Base-by-base conservation (phyloP, 2,888 invertebrate genomes). In the Atethmia centrago region DNA sequence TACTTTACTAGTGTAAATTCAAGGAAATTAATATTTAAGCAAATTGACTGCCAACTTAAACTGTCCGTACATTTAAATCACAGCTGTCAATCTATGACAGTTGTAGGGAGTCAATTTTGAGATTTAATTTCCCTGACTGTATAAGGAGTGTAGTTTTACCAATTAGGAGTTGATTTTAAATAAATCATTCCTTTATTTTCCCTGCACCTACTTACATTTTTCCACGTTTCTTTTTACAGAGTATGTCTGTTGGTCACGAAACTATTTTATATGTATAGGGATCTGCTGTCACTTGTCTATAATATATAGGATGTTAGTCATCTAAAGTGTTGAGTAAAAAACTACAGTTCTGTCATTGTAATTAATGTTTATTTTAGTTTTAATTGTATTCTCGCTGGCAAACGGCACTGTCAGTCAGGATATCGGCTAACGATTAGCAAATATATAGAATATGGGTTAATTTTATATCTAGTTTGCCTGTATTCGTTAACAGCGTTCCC, bases 281-380 rank as follows among this genome's bases (percentile, higher is more conserved):
- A 51, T 51, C n/a, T 51, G 51, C 28, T 45, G 51, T 45, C 31
- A 21, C 12, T 75, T 56, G 25, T 42, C 61, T 40, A n/a, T 59
- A 28, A 62, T 45, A 45, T 0, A 66, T 51, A 76, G 12, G 49
- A 66, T 62, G 62, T 74, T 47, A 75, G 51, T 25, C 36, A 65
- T 80, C 61, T 74, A 45, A 51, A 28, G 45, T 51, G 59, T 28
- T 45, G n/a, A 53, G 9, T 28, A 51, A 62, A 74, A 56, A 74
- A 58, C 61, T 40, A 56, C 47, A 75, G 51, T 56, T 62, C 66
- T 62, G 62, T 56, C 49, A 75, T 63, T 80, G 61, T 80, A 66
- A 55, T 75, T 80, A 66, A 78, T 66, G 75, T 80, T 74, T 66
- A 74, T 74, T 80, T 77, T 47, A 74, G 42, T 80, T 25, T 63